Percentiles rank a stretch among this genome's conserved stretches.
phyloP scores from a whole-genome alignment of 2,888 invertebrate species.

The Hermodice carunculata region DNA sequence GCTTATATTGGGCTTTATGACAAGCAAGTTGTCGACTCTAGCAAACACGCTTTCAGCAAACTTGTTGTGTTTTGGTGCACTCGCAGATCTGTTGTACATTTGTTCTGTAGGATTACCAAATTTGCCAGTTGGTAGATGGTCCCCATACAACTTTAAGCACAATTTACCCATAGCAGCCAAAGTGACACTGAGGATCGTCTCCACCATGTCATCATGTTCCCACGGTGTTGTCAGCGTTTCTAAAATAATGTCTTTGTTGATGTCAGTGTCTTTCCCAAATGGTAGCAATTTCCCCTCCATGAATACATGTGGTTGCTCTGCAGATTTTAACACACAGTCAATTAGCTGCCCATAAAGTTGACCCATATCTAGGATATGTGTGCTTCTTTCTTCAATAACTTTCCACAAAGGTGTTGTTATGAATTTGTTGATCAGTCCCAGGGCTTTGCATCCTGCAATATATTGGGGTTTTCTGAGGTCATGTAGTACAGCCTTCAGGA shows the following conservation, averaged over 20 bases:
- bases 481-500: conserved; percentile 1
- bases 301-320: too few relatives aligned
- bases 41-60: too few relatives aligned
- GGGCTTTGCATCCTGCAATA: background rate
- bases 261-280: background rate
- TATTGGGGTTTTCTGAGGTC: background rate
- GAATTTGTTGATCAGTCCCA: background rate
- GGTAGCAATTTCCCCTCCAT: too few relatives aligned
- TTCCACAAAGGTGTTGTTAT: conserved; percentile 1
- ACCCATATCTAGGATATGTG: background rate
- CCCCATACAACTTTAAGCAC: too few relatives aligned
- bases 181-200: background rate
- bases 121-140: too few relatives aligned
- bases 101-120: too few relatives aligned
- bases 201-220: background rate
- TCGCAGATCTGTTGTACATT: too few relatives aligned
- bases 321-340: too few relatives aligned
- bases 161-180: background rate
- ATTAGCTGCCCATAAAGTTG: background rate
- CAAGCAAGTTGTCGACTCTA: too few relatives aligned
- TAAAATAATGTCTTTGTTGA: background rate
- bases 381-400: background rate
- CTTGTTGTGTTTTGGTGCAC: too few relatives aligned
- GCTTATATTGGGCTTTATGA: too few relatives aligned
- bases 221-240: background rate